Conservation (phyloP, 2,113 vertebrate genomes). For the Taxidea taxus region DNA sequence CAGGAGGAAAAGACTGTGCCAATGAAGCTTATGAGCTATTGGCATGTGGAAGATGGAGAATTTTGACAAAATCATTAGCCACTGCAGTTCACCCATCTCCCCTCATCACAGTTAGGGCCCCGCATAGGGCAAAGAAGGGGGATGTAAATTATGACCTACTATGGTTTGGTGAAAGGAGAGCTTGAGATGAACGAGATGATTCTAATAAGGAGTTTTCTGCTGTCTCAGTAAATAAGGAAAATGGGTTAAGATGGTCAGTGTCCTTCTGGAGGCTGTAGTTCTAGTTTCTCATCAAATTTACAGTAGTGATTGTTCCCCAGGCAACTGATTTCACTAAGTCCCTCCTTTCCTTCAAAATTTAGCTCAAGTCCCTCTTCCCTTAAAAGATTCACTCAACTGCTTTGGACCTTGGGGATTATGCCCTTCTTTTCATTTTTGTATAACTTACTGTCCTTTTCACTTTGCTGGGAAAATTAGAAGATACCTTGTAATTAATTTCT, state of each 20-base stretch:
- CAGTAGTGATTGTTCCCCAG: neutral
- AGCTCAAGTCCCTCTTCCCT: neutral
- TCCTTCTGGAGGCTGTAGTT: neutral
- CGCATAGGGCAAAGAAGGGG: neutral
- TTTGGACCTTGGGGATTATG: neutral
- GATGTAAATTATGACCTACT: neutral
- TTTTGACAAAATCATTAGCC: neutral
- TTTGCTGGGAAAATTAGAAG: neutral
- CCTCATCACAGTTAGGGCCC: neutral
- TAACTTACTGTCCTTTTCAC: neutral
- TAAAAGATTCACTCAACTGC: neutral
- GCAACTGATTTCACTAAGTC: neutral
- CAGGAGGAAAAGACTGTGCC: neutral
- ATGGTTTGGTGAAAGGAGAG: neutral
- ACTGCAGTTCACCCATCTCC: too few relatives aligned
- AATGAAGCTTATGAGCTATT: neutral
- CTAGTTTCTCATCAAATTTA: neutral
- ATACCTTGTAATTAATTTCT: slow-evolving; percentile 14
- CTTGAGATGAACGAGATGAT: neutral
- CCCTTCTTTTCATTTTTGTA: neutral
- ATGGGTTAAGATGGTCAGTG: neutral
- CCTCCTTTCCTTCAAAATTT: neutral
- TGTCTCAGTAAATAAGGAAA: neutral
- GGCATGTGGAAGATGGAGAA: neutral
- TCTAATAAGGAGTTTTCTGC: neutral